Evolutionary conservation across 2,888 invertebrate species (phyloP), one percentile per base, ranked within the genome.

Genomic region (Caenorhabditis becei): DNA sequence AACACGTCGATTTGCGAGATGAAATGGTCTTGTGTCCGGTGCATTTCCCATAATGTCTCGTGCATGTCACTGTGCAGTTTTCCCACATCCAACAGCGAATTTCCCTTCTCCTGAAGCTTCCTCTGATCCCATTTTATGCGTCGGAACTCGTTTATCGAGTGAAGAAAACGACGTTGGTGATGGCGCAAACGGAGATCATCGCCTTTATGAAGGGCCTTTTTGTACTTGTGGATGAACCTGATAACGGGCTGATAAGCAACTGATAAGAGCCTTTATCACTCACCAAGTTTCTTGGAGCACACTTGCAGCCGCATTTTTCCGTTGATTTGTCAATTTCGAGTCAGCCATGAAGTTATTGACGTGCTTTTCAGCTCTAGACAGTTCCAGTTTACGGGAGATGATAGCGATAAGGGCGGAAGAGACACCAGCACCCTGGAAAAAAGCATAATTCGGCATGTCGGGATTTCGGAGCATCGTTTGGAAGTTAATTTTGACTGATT

Each of bases 341-440:
- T 99, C 99, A 96, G 99, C 98, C 98, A 99, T 99, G 93, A 99
- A 99, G 94, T 99, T 99, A 94, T 99, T 99, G 92, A 99, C 99
- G 94, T 99, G 99, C 94, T 99, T 99, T 93, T 99, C 99, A 89
- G 99, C 99, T 93, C 98, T 94, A 8, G 87, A 85, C 92, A 99
- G 94, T 93, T 99, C 99, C 94, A 99, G 94, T 94, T 99, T 99
- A 92, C 98, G 95, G 91, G 98, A 98, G 92, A 99, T 97, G 91
- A 99, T 98, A 91, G 99, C 99, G 91, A 99, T 99, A 92, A 99
- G 94, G 92, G 99, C 93, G 92, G 99, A 99, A 92, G 99, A 99
- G 93, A 98, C 98, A 91, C 97, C 98, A 92, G 97, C 97, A 92
- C 97, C 97, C 97, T 97, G 93, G 86, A 88, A 81, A 28, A 11